Evolutionary conservation across 2,797 vertebrate species (phyloP), one percentile per base, ranked within the genome.

Genomic region (Gambelia wislizenii): DNA sequence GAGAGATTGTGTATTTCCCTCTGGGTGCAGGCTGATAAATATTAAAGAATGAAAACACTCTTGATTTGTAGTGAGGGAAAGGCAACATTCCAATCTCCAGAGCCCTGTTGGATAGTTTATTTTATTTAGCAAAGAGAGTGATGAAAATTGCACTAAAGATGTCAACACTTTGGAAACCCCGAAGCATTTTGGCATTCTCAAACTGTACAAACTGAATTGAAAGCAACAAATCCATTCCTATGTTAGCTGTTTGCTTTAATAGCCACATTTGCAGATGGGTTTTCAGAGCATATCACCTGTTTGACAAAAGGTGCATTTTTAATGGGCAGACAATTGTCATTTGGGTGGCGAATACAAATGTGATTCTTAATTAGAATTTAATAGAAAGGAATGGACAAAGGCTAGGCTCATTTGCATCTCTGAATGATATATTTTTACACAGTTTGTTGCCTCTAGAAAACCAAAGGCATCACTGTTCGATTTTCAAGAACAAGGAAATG

Each of bases 81-180:
- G 89, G 90, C 67, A 79, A 56, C 86, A 61, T 83, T 93, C 87
- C 93, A 91, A 79, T 94, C 93, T 94, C 92, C 88, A 89, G 93
- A 94, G 94, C 91, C 86, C 79, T 92, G 88, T 92, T 95, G 94
- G 85, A 90, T 92, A 95, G 94, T 92, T 95, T 95, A 95, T 95
- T 95, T 95, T 95, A 91, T 95, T 96, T 94, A 95, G 92, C 59
- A 90, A 95, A 94, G 91, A 86, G 84, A 89, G 67, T 79, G 88
- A 94, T 89, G 92, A 93, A 94, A 95, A 93, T 94, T 95, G 81
- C 84, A 54, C 91, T 89, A 87, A 92, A 95, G 89, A 87, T 0
- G 0, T 95, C 95, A 94, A 95, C 84, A 67, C 90, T 93, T 92
- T 77, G 91, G 91, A 93, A 95, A 84, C 89, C 94, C 90, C 81